These are phyloP conservation scores for Gallirallus australis DNA, from an alignment of 2,797 vertebrate genomes.

Conservation along the genomic window DNA sequence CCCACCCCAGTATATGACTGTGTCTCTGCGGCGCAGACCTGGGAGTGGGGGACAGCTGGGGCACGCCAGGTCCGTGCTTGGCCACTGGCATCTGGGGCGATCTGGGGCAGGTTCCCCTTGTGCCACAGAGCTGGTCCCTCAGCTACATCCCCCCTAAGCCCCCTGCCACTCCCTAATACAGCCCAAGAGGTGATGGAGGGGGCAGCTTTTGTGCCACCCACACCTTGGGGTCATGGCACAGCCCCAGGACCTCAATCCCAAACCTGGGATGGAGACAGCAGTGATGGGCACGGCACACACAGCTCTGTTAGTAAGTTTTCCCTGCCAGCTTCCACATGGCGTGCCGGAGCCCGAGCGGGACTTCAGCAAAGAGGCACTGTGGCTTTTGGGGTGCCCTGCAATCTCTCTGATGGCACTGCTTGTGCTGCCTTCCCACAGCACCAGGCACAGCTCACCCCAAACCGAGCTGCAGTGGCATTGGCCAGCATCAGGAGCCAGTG, in stretches of 20 bases:
- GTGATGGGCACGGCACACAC: accelerated
- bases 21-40: neutral
- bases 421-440: neutral
- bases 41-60: neutral
- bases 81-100: neutral
- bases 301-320: neutral
- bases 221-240: neutral
- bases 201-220: neutral
- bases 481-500: neutral
- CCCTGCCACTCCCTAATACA: neutral
- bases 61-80: neutral
- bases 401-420: neutral
- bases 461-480: accelerated
- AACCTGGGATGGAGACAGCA: accelerated
- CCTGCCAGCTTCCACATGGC: neutral
- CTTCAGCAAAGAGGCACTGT: neutral
- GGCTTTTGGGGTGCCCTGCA: accelerated
- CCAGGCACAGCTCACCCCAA: neutral
- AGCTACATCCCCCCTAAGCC: accelerated
- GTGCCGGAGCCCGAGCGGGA: accelerated
- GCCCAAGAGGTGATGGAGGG: neutral
- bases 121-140: neutral
- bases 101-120: neutral
- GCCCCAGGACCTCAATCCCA: neutral
- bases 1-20: neutral